phyloP scores from a whole-genome alignment of 1,140 invertebrate species.

The Drosophila tani region DNA sequence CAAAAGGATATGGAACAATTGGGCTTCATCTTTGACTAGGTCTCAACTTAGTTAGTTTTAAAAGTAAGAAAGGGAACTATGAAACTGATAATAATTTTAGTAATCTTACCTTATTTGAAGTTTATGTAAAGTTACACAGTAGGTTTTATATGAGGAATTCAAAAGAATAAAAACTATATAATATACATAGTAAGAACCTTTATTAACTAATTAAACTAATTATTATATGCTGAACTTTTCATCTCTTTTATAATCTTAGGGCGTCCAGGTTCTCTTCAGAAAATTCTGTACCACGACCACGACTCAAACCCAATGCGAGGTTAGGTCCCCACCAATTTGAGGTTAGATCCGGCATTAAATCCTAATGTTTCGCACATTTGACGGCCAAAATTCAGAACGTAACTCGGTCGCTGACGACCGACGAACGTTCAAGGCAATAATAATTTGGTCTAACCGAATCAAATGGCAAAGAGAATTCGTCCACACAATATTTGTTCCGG shows the following conservation, averaged over 20 bases:
- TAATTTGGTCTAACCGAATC: conserved; percentile 59
- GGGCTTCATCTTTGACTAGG: conserved; percentile 84
- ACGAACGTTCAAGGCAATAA: conserved; percentile 45
- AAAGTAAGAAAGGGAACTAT: background rate
- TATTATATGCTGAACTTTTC: too few relatives aligned
- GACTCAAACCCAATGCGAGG: conserved; percentile 21
- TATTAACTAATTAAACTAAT: too few relatives aligned
- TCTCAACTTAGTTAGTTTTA: conserved; percentile 1
- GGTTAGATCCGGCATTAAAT: conserved; percentile 59
- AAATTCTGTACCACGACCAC: background rate
- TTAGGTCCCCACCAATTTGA: conserved; percentile 51
- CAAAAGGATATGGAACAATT: conserved; percentile 88
- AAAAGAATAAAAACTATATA: background rate
- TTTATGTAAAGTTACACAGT: background rate
- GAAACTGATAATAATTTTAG: conserved; percentile 11
- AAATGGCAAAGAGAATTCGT: conserved; percentile 53
- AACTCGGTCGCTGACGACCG: conserved; percentile 49
- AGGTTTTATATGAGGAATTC: background rate
- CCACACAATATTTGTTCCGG: conserved; percentile 69
- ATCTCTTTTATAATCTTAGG: background rate
- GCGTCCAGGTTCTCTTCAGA: too few relatives aligned
- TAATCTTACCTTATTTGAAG: background rate
- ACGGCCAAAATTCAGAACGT: conserved; percentile 25
- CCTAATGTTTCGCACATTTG: conserved; percentile 67
- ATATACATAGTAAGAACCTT: too few relatives aligned